Conservation (phyloP, 2,888 invertebrate species). For the Trilocha varians region DNA sequence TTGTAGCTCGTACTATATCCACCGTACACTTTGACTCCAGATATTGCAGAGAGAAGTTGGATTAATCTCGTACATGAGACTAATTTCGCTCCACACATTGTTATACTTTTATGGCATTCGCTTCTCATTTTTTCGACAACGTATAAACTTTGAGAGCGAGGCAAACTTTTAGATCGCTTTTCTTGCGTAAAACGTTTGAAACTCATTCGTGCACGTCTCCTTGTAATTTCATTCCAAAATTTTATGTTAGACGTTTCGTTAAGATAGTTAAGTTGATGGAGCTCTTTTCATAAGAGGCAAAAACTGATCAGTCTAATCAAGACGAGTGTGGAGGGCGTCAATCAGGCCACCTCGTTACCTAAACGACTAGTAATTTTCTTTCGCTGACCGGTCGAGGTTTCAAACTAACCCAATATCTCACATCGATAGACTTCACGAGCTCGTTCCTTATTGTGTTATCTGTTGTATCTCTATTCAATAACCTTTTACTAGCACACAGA, state of each 20-base stretch:
- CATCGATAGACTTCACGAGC: background rate
- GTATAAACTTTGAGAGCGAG: slow-evolving; percentile 15
- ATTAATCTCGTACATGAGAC: slow-evolving; percentile 3
- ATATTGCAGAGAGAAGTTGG: background rate
- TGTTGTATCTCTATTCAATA: background rate
- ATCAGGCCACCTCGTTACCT: slow-evolving; percentile 60
- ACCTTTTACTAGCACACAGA: background rate
- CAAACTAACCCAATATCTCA: slow-evolving; percentile 34
- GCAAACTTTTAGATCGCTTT: slow-evolving; percentile 21
- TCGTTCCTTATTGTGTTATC: background rate
- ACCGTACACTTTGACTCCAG: too few relatives aligned
- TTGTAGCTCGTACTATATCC: too few relatives aligned
- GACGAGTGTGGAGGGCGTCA: slow-evolving; percentile 45
- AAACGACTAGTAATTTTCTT: slow-evolving; percentile 63
- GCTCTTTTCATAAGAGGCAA: slow-evolving; percentile 56
- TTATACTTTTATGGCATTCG: slow-evolving; percentile 12
- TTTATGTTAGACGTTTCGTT: slow-evolving; percentile 25
- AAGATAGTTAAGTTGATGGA: slow-evolving; percentile 43
- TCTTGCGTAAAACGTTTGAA: slow-evolving; percentile 18
- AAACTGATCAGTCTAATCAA: slow-evolving; percentile 68
- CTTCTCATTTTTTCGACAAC: slow-evolving; percentile 17
- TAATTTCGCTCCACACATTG: slow-evolving; percentile 5
- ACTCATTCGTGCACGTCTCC: slow-evolving; percentile 13
- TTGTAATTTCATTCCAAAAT: slow-evolving; percentile 17
- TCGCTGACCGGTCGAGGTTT: slow-evolving; percentile 58